Conservation (phyloP, 2,888 invertebrate species). For the Podabrus alpinus region DNA sequence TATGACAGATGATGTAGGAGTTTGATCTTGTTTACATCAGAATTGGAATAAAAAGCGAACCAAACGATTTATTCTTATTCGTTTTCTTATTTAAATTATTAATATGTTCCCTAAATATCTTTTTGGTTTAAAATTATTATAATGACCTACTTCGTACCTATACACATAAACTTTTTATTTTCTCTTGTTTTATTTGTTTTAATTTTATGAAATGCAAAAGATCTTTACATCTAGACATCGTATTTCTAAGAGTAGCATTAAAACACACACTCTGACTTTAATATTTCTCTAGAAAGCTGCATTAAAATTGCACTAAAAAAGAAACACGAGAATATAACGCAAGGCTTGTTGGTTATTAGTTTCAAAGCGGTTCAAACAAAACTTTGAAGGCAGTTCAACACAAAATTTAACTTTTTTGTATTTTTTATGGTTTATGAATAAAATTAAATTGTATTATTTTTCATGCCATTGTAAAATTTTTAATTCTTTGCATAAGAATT, state of each 20-base stretch:
- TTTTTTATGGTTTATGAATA: not conserved
- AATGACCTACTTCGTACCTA: not conserved
- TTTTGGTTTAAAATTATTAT: not conserved
- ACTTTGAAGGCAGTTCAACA: not conserved
- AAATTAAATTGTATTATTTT: not conserved
- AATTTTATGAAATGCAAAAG: not conserved
- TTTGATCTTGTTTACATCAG: constrained; percentile 26
- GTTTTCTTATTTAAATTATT: not conserved
- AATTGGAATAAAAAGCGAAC: constrained; percentile 6
- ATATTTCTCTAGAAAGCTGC: constrained; percentile 7
- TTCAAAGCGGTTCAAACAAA: not conserved
- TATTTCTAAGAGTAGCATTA: constrained; percentile 4
- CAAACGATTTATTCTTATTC: constrained; percentile 2
- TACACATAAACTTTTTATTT: not conserved
- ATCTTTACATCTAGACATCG: constrained; percentile 5
- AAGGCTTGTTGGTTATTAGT: constrained; percentile 10
- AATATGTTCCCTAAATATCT: not conserved
- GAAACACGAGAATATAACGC: constrained; percentile 6
- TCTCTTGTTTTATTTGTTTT: not conserved
- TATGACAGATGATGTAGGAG: constrained; percentile 37
- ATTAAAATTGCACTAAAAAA: constrained; percentile 18
- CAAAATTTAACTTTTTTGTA: not conserved
- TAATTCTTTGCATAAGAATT: not conserved
- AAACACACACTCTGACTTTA: constrained; percentile 9
- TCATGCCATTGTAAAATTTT: not conserved